These are phyloP conservation scores for Pocota personata DNA, from an alignment of 2,888 invertebrate genomes.

Conservation along the genomic window DNA sequence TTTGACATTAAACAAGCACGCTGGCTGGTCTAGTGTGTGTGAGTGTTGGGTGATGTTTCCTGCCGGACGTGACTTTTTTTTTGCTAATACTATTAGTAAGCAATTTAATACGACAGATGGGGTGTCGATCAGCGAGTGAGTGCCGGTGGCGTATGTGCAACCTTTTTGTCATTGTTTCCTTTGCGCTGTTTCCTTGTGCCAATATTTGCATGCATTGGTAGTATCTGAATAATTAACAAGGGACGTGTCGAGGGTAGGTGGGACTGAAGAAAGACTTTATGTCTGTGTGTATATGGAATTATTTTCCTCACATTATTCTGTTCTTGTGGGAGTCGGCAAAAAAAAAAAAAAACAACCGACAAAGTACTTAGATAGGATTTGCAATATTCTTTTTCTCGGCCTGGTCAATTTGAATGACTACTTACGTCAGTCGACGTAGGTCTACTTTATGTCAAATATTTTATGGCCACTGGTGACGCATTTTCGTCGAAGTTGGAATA, in stretches of 20 bases:
- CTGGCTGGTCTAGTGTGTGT: neutral
- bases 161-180: conserved; percentile 17
- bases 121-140: conserved; percentile 1
- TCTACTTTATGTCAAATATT: neutral
- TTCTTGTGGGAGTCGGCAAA: neutral
- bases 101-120: conserved; percentile 28
- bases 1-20: conserved; percentile 60
- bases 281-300: neutral
- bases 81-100: conserved; percentile 45
- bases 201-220: conserved; percentile 57
- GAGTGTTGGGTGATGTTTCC: conserved; percentile 29
- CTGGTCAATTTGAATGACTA: neutral
- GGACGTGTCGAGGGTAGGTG: neutral
- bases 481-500: neutral
- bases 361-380: neutral
- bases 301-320: conserved; percentile 4
- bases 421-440: neutral
- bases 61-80: conserved; percentile 59
- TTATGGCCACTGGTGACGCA: neutral
- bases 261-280: neutral
- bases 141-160: conserved; percentile 42
- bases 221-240: conserved; percentile 53
- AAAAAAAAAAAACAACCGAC: neutral
- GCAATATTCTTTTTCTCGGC: neutral
- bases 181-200: conserved; percentile 8